Conservation (phyloP, 2,797 vertebrate genomes). For the Oophaga sylvatica region DNA sequence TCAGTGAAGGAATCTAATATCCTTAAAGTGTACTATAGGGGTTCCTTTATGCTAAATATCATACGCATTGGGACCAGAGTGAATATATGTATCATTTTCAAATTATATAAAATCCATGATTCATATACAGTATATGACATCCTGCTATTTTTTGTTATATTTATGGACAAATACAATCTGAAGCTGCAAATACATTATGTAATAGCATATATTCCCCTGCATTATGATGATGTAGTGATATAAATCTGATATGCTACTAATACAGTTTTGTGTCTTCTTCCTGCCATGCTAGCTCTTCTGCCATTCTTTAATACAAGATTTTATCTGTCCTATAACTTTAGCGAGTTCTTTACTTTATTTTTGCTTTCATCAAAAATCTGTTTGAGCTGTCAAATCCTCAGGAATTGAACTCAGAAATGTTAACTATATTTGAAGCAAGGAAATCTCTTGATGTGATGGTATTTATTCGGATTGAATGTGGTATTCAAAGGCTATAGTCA, state of each 20-base stretch:
- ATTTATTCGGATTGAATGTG: not conserved
- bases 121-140: slow-evolving; percentile 1
- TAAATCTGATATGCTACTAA: slow-evolving; percentile 37
- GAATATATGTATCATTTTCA: not conserved
- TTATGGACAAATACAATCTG: slow-evolving; percentile 10
- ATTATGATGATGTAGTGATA: slow-evolving; percentile 41
- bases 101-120: not conserved
- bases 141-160: slow-evolving; percentile 7
- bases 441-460: slow-evolving; percentile 13
- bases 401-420: slow-evolving; percentile 8
- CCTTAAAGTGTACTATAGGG: not conserved
- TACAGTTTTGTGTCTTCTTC: slow-evolving; percentile 39
- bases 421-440: slow-evolving; percentile 9
- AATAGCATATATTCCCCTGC: slow-evolving; percentile 15
- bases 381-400: slow-evolving; percentile 38
- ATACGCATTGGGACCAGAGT: not conserved
- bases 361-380: slow-evolving; percentile 39
- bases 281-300: slow-evolving; percentile 37
- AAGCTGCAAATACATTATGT: slow-evolving; percentile 31
- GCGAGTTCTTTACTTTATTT: slow-evolving; percentile 23
- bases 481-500: not conserved
- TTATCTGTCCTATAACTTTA: slow-evolving; percentile 17
- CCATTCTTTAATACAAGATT: slow-evolving; percentile 40
- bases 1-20: not conserved
- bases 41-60: not conserved